These are phyloP conservation scores for Hemiscyllium ocellatum DNA, from an alignment of 2,113 vertebrate genomes.

Conservation along the genomic window DNA sequence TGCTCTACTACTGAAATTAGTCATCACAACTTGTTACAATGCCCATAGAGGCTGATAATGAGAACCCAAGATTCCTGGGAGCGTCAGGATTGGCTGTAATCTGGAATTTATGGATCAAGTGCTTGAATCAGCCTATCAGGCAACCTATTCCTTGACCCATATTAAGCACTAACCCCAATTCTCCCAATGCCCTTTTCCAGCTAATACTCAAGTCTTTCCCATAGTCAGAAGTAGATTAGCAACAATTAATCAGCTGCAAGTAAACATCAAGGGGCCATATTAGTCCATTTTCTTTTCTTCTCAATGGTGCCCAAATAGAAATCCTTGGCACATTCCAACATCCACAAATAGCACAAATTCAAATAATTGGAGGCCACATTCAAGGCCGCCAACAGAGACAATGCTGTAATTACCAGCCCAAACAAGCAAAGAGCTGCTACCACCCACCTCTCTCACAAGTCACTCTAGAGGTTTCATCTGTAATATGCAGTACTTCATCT, in stretches of 20 bases:
- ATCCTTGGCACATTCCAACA: background rate
- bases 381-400: background rate
- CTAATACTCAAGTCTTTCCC: background rate
- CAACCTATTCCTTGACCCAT: background rate
- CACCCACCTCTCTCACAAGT: background rate
- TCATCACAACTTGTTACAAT: background rate
- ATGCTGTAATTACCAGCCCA: background rate
- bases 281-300: background rate
- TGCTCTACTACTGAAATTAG: background rate
- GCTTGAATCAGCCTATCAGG: background rate
- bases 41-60: background rate
- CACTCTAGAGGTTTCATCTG: background rate
- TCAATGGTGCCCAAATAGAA: background rate
- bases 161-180: background rate
- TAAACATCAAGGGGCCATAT: background rate
- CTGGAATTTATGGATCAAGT: background rate
- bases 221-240: background rate
- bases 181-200: background rate
- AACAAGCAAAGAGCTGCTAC: background rate
- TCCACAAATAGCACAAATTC: background rate
- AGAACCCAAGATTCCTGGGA: background rate
- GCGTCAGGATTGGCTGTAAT: background rate
- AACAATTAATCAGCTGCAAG: background rate
- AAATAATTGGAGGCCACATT: background rate
- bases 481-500: background rate